These are phyloP conservation scores for Podargus strigoides DNA, from an alignment of 2,797 vertebrate species.

Conservation along the genomic window DNA sequence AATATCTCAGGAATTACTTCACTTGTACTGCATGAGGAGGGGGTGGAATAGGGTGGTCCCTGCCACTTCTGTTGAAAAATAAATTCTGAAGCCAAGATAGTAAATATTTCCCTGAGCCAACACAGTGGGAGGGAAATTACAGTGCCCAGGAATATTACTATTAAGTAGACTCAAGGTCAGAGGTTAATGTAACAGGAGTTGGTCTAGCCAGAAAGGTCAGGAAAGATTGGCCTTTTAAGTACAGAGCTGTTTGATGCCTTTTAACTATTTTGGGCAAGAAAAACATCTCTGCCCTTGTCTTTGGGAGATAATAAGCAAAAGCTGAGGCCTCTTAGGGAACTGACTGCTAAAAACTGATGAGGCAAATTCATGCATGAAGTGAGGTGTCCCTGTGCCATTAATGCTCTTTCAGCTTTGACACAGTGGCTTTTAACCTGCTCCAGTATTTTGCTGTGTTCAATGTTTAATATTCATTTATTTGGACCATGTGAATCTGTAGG, in stretches of 20 bases:
- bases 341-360: constrained; percentile 45
- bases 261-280: constrained; percentile 74
- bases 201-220: constrained; percentile 74
- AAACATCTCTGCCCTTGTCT: constrained; percentile 62
- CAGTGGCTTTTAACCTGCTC: constrained; percentile 13
- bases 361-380: neutral
- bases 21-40: constrained; percentile 59
- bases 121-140: constrained; percentile 71
- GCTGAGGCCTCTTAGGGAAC: constrained; percentile 27
- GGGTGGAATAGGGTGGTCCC: constrained; percentile 72
- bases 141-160: constrained; percentile 62
- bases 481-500: neutral
- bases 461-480: neutral
- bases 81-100: constrained; percentile 73
- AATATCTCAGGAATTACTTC: constrained; percentile 74
- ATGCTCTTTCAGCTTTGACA: constrained; percentile 32
- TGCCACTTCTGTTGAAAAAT: constrained; percentile 77
- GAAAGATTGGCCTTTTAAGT: constrained; percentile 56
- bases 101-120: constrained; percentile 72
- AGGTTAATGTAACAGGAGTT: constrained; percentile 80
- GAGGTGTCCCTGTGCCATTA: neutral
- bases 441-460: neutral
- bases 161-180: constrained; percentile 70
- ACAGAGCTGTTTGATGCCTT: constrained; percentile 65
- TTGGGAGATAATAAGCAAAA: constrained; percentile 65